phyloP scores from a whole-genome alignment of 2,888 invertebrate species.

The Frankliniella intonsa region DNA sequence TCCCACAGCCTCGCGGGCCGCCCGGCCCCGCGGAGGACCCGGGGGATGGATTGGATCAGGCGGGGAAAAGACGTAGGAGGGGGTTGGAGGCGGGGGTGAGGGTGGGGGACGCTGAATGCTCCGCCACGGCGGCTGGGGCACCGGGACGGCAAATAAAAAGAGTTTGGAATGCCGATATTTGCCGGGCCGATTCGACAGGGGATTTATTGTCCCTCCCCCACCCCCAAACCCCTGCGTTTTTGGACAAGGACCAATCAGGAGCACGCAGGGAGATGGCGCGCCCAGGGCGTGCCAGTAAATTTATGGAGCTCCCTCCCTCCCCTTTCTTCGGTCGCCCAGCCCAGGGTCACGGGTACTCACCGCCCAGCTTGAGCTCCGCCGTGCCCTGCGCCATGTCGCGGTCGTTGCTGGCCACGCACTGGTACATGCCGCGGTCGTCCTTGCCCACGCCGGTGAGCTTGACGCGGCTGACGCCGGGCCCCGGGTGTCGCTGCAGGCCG shows the following conservation, averaged over 20 bases:
- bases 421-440: constrained; percentile 53
- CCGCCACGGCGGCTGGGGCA: no score
- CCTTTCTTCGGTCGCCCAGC: not conserved
- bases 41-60: not conserved
- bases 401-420: constrained; percentile 50
- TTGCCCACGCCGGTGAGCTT: constrained; percentile 39
- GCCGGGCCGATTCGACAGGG: no score
- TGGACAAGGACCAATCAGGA: no score
- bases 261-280: no score
- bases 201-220: no score
- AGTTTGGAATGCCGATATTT: no score
- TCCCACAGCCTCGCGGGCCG: not conserved
- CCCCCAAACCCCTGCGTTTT: no score
- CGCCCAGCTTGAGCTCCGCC: constrained; percentile 47
- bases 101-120: no score
- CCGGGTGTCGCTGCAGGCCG: constrained; percentile 37
- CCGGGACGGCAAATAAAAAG: no score
- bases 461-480: constrained; percentile 32
- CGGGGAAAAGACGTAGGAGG: not conserved
- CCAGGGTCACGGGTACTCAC: constrained; percentile 39
- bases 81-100: no score
- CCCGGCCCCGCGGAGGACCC: not conserved
- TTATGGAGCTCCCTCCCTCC: no score
- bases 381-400: constrained; percentile 47
- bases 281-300: no score